phyloP scores from a whole-genome alignment of 1,140 invertebrate genomes.

The Calycopis cecrops region DNA sequence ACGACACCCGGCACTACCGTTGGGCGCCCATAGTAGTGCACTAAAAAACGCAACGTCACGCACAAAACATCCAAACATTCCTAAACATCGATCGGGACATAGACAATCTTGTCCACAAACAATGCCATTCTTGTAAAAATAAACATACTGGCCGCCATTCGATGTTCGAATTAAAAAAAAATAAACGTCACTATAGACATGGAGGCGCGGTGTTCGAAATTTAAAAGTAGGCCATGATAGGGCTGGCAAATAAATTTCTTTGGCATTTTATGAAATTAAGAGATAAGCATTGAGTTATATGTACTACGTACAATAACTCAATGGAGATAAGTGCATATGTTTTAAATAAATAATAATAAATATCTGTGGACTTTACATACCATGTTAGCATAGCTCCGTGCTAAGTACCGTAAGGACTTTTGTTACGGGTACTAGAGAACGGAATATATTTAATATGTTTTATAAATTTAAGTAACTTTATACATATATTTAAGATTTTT shows the following conservation, averaged over 20 bases:
- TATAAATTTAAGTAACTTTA: no score
- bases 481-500: no score
- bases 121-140: conserved; percentile 63
- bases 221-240: conserved; percentile 52
- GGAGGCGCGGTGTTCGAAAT: conserved; percentile 42
- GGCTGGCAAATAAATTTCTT: conserved; percentile 31
- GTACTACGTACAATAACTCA: neutral
- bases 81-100: conserved; percentile 52
- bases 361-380: no score
- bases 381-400: no score
- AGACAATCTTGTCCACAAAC: conserved; percentile 59
- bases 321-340: no score
- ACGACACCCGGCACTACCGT: conserved; percentile 25
- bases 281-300: no score
- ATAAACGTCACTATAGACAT: conserved; percentile 50
- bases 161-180: conserved; percentile 47
- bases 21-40: conserved; percentile 34
- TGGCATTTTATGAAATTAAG: neutral
- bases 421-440: no score
- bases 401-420: no score
- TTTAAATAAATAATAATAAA: no score
- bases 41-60: conserved; percentile 49
- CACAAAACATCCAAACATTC: conserved; percentile 51
- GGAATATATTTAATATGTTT: no score
- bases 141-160: conserved; percentile 48